Percentiles rank a stretch among this genome's conserved stretches.
phyloP scores from a whole-genome alignment of 2,113 vertebrate genomes.

The Propithecus coquereli region DNA sequence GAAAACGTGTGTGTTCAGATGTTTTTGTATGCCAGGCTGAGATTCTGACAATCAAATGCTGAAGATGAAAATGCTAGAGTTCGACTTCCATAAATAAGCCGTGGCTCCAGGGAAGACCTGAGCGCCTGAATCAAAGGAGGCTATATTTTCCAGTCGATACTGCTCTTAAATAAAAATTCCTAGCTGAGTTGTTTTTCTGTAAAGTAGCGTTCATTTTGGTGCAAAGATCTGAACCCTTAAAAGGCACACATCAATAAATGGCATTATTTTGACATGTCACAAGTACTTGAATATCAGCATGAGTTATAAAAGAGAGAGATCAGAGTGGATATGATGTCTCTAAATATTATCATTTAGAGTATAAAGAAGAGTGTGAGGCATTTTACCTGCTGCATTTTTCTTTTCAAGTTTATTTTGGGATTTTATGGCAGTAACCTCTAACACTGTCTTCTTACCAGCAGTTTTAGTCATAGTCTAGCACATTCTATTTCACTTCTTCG shows the following conservation, averaged over 20 bases:
- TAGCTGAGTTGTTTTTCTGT: background rate
- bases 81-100: background rate
- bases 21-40: background rate
- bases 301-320: background rate
- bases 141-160: background rate
- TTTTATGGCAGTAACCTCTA: background rate
- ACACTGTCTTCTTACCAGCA: background rate
- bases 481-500: background rate
- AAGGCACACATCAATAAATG: background rate
- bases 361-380: rapidly evolving
- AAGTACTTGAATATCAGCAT: background rate
- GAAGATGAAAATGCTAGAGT: background rate
- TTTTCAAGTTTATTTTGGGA: background rate
- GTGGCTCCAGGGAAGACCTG: background rate
- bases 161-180: rapidly evolving
- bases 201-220: background rate
- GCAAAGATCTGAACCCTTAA: background rate
- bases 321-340: background rate
- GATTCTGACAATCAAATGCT: background rate
- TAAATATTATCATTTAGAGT: background rate
- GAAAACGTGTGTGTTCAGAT: background rate
- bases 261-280: background rate
- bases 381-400: background rate
- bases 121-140: background rate
- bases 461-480: constrained; percentile 19